A percentile compares a stretch with the other conserved stretches of the same genome.
phyloP scores from a whole-genome alignment of 1,140 invertebrate species.

The Hestina assimilis region DNA sequence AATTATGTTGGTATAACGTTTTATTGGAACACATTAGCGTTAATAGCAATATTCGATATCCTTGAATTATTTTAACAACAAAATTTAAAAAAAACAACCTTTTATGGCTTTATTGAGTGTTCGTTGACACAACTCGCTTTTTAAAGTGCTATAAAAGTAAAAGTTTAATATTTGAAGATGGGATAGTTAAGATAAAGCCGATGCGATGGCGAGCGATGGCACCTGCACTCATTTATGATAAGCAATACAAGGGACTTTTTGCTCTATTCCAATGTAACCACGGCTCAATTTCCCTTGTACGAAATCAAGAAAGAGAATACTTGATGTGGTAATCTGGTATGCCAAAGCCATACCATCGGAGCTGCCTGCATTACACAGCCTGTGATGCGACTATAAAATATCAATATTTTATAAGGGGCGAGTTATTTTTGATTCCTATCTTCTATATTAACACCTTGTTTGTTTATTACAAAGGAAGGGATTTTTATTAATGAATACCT shows the following conservation, averaged over 20 bases:
- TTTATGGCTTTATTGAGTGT: conserved; percentile 42
- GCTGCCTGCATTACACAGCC: conserved; percentile 69
- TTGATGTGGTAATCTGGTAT: conserved; percentile 73
- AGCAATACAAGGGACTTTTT: conserved; percentile 6
- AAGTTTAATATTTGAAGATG: conserved; percentile 73
- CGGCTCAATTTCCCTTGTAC: conserved; percentile 24
- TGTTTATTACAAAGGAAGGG: conserved; percentile 45
- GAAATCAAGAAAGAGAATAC: conserved; percentile 53
- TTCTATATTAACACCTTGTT: conserved; percentile 70
- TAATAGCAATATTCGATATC: too few species aligned
- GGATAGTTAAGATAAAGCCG: conserved; percentile 66
- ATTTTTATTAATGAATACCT: conserved; percentile 49
- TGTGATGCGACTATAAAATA: conserved; percentile 69
- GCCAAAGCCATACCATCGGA: conserved; percentile 53
- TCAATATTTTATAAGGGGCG: conserved; percentile 72
- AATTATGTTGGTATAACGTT: too few species aligned
- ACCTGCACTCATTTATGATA: conserved; percentile 60
- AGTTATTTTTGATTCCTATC: conserved; percentile 63
- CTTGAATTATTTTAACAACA: not conserved
- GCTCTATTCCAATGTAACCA: conserved; percentile 10
- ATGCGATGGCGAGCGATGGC: conserved; percentile 52
- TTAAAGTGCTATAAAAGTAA: conserved; percentile 70
- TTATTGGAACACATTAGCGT: too few species aligned
- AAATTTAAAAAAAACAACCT: conserved; percentile 23
- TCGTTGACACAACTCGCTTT: conserved; percentile 60